phyloP scores from a whole-genome alignment of 2,113 vertebrate species.

The Toxotes chatareus region DNA sequence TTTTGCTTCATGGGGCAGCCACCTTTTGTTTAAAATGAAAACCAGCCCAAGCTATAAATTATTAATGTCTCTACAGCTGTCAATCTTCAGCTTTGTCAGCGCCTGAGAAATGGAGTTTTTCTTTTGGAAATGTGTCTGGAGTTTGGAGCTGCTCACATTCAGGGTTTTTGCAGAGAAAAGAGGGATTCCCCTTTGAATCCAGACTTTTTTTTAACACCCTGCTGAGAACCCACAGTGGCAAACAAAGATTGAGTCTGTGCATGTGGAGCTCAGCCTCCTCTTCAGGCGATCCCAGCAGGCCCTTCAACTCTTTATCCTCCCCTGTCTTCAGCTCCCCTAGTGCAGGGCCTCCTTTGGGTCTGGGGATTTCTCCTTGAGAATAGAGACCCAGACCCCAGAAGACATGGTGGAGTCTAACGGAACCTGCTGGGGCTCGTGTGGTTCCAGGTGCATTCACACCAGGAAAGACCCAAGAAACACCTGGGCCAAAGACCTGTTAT shows the following conservation, averaged over 20 bases:
- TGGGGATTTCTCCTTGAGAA: constrained; percentile 89
- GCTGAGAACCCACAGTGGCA: constrained; percentile 48
- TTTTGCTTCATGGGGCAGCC: constrained; percentile 2
- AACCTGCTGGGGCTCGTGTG: constrained; percentile 91
- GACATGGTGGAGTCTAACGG: constrained; percentile 90
- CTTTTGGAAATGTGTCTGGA: constrained; percentile 19
- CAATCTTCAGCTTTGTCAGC: constrained; percentile 42
- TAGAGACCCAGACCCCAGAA: constrained; percentile 88
- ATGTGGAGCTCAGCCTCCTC: constrained; percentile 92
- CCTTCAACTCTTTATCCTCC: constrained; percentile 91
- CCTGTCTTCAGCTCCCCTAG: constrained; percentile 89
- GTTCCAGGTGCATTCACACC: constrained; percentile 88
- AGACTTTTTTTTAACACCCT: constrained; percentile 43
- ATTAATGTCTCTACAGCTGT: constrained; percentile 51
- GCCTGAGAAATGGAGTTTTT: constrained; percentile 30
- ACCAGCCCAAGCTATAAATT: constrained; percentile 29
- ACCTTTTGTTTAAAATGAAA: constrained; percentile 40
- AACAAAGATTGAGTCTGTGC: constrained; percentile 40
- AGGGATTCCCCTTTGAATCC: constrained; percentile 39
- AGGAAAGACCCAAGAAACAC: constrained; percentile 81
- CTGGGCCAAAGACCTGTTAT: neutral
- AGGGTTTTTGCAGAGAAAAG: constrained; percentile 23
- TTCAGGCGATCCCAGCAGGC: constrained; percentile 91
- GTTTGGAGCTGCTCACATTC: constrained; percentile 37
- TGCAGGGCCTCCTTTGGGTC: constrained; percentile 84